phyloP scores from a whole-genome alignment of 2,888 invertebrate species.

The Suillia variegata region DNA sequence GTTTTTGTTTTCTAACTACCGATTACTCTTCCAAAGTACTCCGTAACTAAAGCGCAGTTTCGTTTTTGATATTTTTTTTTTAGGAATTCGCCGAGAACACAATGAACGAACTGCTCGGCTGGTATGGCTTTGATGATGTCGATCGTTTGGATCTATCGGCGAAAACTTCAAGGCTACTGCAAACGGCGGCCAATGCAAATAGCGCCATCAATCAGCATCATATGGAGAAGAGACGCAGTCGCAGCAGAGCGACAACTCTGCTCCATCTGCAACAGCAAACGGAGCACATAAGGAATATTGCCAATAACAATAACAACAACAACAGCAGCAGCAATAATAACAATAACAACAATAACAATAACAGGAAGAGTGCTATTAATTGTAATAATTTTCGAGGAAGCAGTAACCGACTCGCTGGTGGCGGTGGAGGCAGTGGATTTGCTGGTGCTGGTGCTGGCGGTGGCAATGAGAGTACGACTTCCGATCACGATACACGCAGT shows the following conservation, averaged over 20 bases:
- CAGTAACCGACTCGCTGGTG: slow-evolving; percentile 18
- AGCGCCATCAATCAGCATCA: slow-evolving; percentile 40
- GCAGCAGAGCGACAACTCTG: slow-evolving; percentile 39
- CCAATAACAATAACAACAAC: slow-evolving; percentile 29
- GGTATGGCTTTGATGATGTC: slow-evolving; percentile 85
- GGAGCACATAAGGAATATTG: slow-evolving; percentile 24
- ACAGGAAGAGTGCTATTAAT: slow-evolving; percentile 27
- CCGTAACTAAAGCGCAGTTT: too few relatives aligned
- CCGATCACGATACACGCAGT: slow-evolving; percentile 59
- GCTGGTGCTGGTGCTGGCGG: slow-evolving; percentile 29
- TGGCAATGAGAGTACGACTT: slow-evolving; percentile 52
- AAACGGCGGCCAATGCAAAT: slow-evolving; percentile 47
- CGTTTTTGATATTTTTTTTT: too few relatives aligned
- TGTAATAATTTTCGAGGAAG: slow-evolving; percentile 34
- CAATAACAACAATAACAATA: slow-evolving; percentile 27
- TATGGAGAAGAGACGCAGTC: slow-evolving; percentile 41
- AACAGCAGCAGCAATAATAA: slow-evolving; percentile 32
- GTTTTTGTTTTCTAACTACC: too few relatives aligned
- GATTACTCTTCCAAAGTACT: too few relatives aligned
- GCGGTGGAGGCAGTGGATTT: slow-evolving; percentile 11
- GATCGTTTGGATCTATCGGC: slow-evolving; percentile 65
- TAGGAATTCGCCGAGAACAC: slow-evolving; percentile 92
- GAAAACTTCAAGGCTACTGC: slow-evolving; percentile 54
- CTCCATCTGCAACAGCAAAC: slow-evolving; percentile 30
- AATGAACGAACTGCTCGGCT: slow-evolving; percentile 89